These are phyloP conservation scores for Apocheima hispidaria DNA, from an alignment of 2,888 invertebrate genomes.

Conservation along the genomic window DNA sequence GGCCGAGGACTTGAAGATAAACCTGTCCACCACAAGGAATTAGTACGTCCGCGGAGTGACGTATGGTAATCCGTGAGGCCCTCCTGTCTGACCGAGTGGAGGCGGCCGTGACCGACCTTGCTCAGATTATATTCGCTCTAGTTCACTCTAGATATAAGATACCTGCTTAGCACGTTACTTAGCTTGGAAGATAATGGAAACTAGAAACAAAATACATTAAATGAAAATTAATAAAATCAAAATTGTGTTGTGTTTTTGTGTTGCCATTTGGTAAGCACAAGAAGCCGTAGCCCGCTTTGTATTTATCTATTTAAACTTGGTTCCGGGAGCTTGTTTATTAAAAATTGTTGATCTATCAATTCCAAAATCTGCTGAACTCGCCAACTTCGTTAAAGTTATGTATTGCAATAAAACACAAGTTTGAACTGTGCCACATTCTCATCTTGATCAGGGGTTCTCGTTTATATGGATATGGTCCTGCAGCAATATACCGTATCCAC, in stretches of 20 bases:
- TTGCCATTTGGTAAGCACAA: not conserved
- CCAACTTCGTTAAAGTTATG: not conserved
- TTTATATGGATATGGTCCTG: not conserved
- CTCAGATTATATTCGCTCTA: conserved; percentile 12
- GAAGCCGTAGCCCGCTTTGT: not conserved
- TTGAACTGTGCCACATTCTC: not conserved
- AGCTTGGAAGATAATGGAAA: conserved; percentile 3
- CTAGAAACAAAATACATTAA: not conserved
- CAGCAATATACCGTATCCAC: conserved; percentile 10
- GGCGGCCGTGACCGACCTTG: conserved; percentile 28
- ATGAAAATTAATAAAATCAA: too few species aligned
- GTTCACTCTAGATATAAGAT: not conserved
- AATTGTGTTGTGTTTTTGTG: not conserved
- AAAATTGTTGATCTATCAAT: not conserved
- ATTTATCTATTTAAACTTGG: not conserved
- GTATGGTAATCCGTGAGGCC: conserved; percentile 45
- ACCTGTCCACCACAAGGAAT: conserved; percentile 41
- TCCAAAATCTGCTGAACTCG: not conserved
- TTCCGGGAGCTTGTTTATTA: not conserved
- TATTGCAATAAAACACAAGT: not conserved
- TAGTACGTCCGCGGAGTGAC: conserved; percentile 49
- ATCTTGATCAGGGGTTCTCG: not conserved
- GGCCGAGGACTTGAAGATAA: conserved; percentile 33
- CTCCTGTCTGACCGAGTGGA: conserved; percentile 31
- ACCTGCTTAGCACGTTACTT: not conserved